A percentile compares a stretch with the other conserved stretches of the same genome.
Conservation (phyloP, 1,140 invertebrate species). For the Drosophila pachea region DNA sequence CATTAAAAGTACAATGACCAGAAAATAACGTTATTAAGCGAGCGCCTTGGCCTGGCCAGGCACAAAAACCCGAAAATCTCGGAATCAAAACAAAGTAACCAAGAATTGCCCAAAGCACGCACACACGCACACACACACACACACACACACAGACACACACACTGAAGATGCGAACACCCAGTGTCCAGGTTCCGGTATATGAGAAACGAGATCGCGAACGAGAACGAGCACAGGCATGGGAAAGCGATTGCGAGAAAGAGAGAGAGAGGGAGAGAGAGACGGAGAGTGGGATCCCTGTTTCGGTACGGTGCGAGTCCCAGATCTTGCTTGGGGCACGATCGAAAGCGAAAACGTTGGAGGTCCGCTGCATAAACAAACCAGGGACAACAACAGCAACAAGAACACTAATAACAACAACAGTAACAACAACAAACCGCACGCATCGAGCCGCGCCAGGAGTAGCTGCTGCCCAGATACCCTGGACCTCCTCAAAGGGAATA, state of each 20-base stretch:
- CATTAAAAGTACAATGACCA: slow-evolving; percentile 78
- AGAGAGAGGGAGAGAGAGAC: background rate
- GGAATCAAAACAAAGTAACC: slow-evolving; percentile 71
- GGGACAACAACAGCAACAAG: slow-evolving; percentile 23
- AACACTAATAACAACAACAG: background rate
- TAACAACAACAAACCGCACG: background rate
- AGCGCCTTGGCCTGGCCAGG: slow-evolving; percentile 40
- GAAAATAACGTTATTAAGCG: slow-evolving; percentile 77
- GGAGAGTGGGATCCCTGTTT: slow-evolving; percentile 8
- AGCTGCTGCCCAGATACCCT: background rate
- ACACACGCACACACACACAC: slow-evolving; percentile 29
- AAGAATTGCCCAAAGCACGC: slow-evolving; percentile 58
- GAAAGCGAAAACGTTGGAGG: slow-evolving; percentile 73
- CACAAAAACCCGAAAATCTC: slow-evolving; percentile 49
- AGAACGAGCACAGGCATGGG: background rate
- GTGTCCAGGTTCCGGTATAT: slow-evolving; percentile 11
- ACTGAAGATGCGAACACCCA: slow-evolving; percentile 15
- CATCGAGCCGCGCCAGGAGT: background rate
- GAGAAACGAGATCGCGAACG: background rate
- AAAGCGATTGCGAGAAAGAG: background rate
- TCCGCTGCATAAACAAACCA: slow-evolving; percentile 53
- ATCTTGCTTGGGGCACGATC: slow-evolving; percentile 40
- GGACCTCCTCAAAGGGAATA: background rate
- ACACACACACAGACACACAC: slow-evolving; percentile 29
- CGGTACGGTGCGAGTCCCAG: slow-evolving; percentile 11